Evolutionary conservation across 2,113 vertebrate species (phyloP).

Genomic region (Plecturocebus donacophilus): DNA sequence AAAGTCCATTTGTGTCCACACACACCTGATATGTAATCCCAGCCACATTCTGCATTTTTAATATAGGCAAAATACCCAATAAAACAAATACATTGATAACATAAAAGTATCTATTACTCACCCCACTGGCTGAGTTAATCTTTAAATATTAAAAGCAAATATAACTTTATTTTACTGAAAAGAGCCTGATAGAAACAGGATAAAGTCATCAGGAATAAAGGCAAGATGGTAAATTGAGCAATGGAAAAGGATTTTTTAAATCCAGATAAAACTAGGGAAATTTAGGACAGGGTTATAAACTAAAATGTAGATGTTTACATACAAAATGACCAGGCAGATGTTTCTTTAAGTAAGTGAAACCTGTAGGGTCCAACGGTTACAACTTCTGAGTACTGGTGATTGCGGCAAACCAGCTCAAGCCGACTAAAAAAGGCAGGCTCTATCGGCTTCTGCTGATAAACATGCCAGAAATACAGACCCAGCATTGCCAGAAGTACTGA

Average conservation of each 20-base stretch:
- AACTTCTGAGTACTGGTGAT: background rate
- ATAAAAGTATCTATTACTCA: conserved; percentile 59
- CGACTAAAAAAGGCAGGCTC: background rate
- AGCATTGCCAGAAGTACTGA: background rate
- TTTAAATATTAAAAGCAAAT: conserved; percentile 60
- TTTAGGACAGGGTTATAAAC: background rate
- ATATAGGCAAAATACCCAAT: conserved; percentile 50
- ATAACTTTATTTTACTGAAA: conserved; percentile 40
- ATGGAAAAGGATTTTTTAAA: background rate
- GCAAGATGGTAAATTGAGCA: background rate
- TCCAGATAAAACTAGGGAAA: background rate
- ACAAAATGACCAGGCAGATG: background rate
- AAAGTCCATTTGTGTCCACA: conserved; percentile 73
- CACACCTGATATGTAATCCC: conserved; percentile 44
- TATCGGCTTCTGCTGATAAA: background rate
- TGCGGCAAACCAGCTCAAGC: background rate
- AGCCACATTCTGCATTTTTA: conserved; percentile 57
- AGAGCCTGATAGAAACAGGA: conserved; percentile 15
- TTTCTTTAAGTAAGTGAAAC: background rate
- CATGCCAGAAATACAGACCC: background rate
- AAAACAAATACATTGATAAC: conserved; percentile 54
- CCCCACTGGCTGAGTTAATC: background rate
- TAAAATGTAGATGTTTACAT: background rate
- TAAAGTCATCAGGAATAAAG: conserved; percentile 40
- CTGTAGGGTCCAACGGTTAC: background rate